Evolutionary conservation across 1,140 invertebrate genomes (phyloP).

Genomic region (Drosophila suzukii): DNA sequence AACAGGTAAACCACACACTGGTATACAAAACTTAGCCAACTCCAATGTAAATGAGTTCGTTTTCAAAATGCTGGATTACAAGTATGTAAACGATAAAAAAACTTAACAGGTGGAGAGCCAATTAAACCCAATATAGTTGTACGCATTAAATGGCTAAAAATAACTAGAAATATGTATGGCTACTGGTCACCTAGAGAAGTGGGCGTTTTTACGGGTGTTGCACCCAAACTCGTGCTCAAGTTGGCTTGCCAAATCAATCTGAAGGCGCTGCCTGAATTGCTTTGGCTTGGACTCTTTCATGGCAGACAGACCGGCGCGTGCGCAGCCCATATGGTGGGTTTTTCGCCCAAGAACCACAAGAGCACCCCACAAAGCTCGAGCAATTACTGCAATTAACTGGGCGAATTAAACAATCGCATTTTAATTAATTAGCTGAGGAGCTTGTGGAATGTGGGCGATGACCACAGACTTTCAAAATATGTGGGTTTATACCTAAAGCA

Average conservation of each 20-base stretch:
- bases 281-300: slow-evolving; percentile 13
- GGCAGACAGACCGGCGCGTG: slow-evolving; percentile 32
- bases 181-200: slow-evolving; percentile 22
- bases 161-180: slow-evolving; percentile 21
- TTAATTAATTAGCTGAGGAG: slow-evolving; percentile 53
- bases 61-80: neutral
- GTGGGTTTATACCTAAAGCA: neutral
- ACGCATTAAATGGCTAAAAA: slow-evolving; percentile 34
- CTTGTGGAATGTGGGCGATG: slow-evolving; percentile 47
- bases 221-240: slow-evolving; percentile 22
- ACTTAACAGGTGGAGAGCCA: neutral
- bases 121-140: neutral
- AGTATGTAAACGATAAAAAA: neutral
- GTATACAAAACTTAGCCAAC: neutral
- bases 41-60: neutral
- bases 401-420: slow-evolving; percentile 59
- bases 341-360: slow-evolving; percentile 47
- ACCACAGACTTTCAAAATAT: slow-evolving; percentile 38
- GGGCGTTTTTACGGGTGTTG: slow-evolving; percentile 25
- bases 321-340: slow-evolving; percentile 20
- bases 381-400: slow-evolving; percentile 61
- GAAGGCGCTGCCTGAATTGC: slow-evolving; percentile 46
- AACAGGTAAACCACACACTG: neutral
- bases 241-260: slow-evolving; percentile 39
- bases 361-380: slow-evolving; percentile 24